Evolutionary conservation across 2,113 vertebrate genomes (phyloP).

Genomic region (Prietella phreatophila): DNA sequence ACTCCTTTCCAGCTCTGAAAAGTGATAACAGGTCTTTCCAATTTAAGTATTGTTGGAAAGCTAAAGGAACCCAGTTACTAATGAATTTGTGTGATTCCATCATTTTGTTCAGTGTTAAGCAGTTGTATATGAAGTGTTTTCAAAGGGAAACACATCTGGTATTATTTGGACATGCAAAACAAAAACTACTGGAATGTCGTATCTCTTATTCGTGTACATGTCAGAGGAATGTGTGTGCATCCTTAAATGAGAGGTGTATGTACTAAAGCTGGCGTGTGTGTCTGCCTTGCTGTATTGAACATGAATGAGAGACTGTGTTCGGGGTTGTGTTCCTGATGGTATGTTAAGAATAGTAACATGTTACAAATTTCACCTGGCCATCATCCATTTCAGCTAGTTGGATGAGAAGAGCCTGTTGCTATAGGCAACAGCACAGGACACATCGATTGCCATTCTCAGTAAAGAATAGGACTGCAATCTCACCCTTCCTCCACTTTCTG

Average conservation of each 20-base stretch:
- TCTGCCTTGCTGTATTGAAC: neutral
- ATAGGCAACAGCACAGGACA: slow-evolving; percentile 36
- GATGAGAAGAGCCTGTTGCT: slow-evolving; percentile 35
- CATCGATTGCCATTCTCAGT: slow-evolving; percentile 4
- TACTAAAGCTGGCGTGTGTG: neutral
- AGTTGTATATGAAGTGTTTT: slow-evolving; percentile 16
- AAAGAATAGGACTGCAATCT: slow-evolving; percentile 10
- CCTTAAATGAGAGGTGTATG: neutral
- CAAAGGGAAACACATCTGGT: slow-evolving; percentile 2
- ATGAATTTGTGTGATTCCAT: neutral
- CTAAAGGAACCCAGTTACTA: neutral
- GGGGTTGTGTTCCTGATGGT: neutral
- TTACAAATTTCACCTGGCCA: slow-evolving; percentile 15
- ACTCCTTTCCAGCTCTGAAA: neutral
- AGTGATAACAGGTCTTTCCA: neutral
- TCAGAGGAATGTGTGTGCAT: neutral
- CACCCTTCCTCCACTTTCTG: slow-evolving; percentile 12
- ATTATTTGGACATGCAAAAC: neutral
- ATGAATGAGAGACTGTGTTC: neutral
- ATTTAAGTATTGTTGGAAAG: neutral
- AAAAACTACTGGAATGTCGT: neutral
- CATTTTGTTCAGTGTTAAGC: slow-evolving; percentile 18
- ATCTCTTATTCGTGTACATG: neutral
- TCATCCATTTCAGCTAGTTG: slow-evolving; percentile 17
- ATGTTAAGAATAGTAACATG: slow-evolving; percentile 14